Percentiles rank a stretch among this genome's conserved stretches.
phyloP scores from a whole-genome alignment of 64 coral and sea anemone species.

The Astreopora myriophthalma region DNA sequence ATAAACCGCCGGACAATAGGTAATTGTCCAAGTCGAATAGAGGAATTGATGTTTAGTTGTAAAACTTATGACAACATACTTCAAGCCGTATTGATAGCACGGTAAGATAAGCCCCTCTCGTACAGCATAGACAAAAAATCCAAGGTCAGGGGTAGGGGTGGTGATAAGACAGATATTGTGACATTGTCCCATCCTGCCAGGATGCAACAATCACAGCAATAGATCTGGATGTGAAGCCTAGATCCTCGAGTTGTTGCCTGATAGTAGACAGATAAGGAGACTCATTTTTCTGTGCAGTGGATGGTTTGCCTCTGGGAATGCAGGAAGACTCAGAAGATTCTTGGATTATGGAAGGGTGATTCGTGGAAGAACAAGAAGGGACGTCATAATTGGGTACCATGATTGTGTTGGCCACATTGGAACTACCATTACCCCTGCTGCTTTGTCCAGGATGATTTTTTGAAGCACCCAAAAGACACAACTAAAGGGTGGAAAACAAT shows the following conservation, averaged over 20 bases:
- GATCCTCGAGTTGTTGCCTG: slow-evolving; percentile 22
- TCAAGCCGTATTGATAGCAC: slow-evolving; percentile 59
- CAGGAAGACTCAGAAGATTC: slow-evolving; percentile 13
- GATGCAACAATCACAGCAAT: slow-evolving; percentile 28
- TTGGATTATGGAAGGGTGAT: background rate
- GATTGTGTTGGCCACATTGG: slow-evolving; percentile 60
- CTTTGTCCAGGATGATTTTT: slow-evolving; percentile 45
- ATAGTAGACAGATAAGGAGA: slow-evolving; percentile 41
- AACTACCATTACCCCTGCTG: slow-evolving; percentile 44
- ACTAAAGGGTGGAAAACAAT: slow-evolving; percentile 73
- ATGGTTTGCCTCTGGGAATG: background rate
- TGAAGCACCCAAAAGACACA: slow-evolving; percentile 16
- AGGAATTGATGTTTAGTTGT: background rate
- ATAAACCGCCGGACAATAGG: slow-evolving; percentile 58
- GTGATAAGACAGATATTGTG: slow-evolving; percentile 37
- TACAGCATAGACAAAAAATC: slow-evolving; percentile 57
- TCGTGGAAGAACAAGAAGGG: slow-evolving; percentile 26
- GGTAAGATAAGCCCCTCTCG: slow-evolving; percentile 31
- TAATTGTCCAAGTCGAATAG: slow-evolving; percentile 55
- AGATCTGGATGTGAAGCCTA: slow-evolving; percentile 1
- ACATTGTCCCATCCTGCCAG: slow-evolving; percentile 42
- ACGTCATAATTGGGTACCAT: slow-evolving; percentile 29
- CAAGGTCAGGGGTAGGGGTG: background rate
- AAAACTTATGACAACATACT: slow-evolving; percentile 61
- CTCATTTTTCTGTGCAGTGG: slow-evolving; percentile 43